Evolutionary conservation across 2,888 invertebrate species (phyloP), one percentile per base, ranked within the genome.

Genomic region (Phengaris alcon): DNA sequence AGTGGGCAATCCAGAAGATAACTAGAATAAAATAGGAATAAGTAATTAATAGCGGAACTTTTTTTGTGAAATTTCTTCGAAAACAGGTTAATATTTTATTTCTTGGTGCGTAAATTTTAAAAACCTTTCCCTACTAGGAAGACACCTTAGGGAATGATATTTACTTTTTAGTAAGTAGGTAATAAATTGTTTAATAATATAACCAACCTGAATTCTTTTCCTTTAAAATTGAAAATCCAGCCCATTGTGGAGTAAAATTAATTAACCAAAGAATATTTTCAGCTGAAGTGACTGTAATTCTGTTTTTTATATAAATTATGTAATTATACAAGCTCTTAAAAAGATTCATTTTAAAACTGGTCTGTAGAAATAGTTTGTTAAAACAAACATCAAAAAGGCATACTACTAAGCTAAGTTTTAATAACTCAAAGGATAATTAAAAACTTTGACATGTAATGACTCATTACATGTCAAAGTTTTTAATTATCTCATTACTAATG

Each of bases 221-320:
- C 15, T 15, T 70, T 10, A 48, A 6, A 70, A 70, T 48, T 70
- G 70, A 51, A 12, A 70, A 48, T 0, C 70, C 70, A 15, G 51
- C 70, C n/a, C 48, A 15, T 22, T 51, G 70, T 4, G 70, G 70
- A 48, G 70, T 15, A 15, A 48, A 1, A 70, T 70, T 70, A 6
- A 70, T 15, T 15, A 70, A 51, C 70, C 70, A 70, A 4, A 70
- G 8, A 51, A 70, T 48, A 48, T 48, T 70, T 48, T 70, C 70
- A 15, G 22, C 51, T 22, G 70, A 70, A 10, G 48, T 15, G 15
- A 48, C 51, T 1, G 48, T n/a, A 6, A 70, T 15, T 22, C 22
- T 51, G 5, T 22, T 64, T 64, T 35, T 64, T 70, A 51, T 22
- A 48, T 15, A 6, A 15, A 51, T 51, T 51, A 48, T 5, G 9